phyloP scores from a whole-genome alignment of 1,140 invertebrate species.

The Ceratitis capitata region DNA sequence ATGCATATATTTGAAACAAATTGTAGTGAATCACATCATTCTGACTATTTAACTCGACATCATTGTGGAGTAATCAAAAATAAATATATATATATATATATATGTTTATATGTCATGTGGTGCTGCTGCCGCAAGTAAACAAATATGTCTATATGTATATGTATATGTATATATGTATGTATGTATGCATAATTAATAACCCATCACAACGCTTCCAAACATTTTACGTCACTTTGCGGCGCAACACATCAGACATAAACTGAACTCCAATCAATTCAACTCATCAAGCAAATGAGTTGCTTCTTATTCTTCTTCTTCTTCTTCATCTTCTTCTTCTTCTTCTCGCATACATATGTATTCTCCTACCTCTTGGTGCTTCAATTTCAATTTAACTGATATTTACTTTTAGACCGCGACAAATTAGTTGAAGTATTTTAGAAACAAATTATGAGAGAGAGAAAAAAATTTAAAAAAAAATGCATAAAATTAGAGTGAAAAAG shows the following conservation, averaged over 20 bases:
- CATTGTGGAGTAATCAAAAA: not conserved
- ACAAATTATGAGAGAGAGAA: too few relatives aligned
- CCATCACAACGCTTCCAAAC: not conserved
- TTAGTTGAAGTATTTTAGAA: not conserved
- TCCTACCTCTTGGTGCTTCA: not conserved
- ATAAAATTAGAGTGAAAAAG: not conserved
- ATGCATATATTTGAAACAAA: not conserved
- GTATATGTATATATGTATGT: not conserved
- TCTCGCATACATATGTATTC: too few relatives aligned
- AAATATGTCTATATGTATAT: not conserved
- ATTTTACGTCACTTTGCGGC: not conserved
- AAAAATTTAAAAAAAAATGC: not conserved
- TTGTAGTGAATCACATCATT: conserved; percentile 9
- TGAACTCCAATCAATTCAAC: not conserved
- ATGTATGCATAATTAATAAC: not conserved
- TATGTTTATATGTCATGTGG: not conserved
- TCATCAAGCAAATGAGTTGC: not conserved
- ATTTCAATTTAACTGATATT: conserved; percentile 27
- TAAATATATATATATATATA: not conserved
- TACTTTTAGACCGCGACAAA: conserved; percentile 29
- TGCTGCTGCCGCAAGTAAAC: not conserved
- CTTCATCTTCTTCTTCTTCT: too few relatives aligned
- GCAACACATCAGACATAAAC: not conserved
- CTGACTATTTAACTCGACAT: not conserved
- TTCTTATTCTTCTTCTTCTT: not conserved